Base-by-base conservation (phyloP, 2,888 invertebrate species). In the Caenorhabditis macrosperma region DNA sequence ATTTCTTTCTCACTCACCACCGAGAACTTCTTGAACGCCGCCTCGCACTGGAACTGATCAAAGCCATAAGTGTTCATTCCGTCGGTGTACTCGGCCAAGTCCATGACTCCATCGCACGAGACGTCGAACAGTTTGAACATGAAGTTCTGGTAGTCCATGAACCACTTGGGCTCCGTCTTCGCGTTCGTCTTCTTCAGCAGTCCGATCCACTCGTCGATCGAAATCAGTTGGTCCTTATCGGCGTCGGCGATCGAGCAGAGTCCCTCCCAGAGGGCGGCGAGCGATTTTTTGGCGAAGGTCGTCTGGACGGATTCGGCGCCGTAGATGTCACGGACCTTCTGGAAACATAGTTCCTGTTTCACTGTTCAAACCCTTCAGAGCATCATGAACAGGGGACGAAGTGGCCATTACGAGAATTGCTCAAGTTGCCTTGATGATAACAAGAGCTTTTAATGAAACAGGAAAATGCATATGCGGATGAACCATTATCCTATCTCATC, bases 121-220 rank as follows among this genome's bases (percentile, higher is more conserved):
- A 90, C 90, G 61, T 90, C 90, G 78, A 90, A 90, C 57, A 90
- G 83, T 78, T 90, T 90, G 88, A 90, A 90, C 88, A 90, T 88
- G 76, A 87, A 90, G 61, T 75, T 83, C 41, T 81, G 81, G 81
- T 90, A 90, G 54, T 90, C 87, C 33, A 74, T 75, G 79, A 90
- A 89, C 90, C 90, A 90, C 52, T 84, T 83, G 20, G 88, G 88
- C 50, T 85, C 85, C 10, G 85, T 83, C 48, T 86, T 81, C 46
- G 67, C 50, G 54, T 84, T 78, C 17, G 80, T 77, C 71, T 86
- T 86, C 72, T 85, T 82, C 50, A 89, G 60, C 17, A 89, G 76
- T 20, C 57, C 64, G 28, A 89, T 81, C 88, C 88, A 88, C 60
- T 88, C 88, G 46, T 87, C 86, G 52, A 88, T 74, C 10, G 87